Evolutionary conservation across 2,888 invertebrate species (phyloP).

Genomic region (Synergus laeviventris): DNA sequence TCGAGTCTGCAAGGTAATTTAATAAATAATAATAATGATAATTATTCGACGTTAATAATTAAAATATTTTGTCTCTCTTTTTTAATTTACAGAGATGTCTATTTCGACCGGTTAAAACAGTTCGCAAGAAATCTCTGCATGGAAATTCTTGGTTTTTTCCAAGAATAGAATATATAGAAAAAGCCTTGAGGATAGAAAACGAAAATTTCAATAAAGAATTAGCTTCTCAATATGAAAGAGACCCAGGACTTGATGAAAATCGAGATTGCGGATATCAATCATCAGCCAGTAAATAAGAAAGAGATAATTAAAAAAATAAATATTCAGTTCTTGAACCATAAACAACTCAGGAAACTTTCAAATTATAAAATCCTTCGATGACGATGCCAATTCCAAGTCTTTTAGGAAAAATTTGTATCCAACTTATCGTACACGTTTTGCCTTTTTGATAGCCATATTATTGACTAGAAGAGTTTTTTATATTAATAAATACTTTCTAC

Average conservation of each 20-base stretch:
- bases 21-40: too few relatives aligned
- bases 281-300: constrained; percentile 56
- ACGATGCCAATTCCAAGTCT: neutral
- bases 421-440: neutral
- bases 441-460: neutral
- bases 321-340: neutral
- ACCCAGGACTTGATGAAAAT: constrained; percentile 61
- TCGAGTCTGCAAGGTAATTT: constrained; percentile 50
- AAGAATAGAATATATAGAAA: constrained; percentile 61
- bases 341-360: neutral
- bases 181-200: constrained; percentile 58
- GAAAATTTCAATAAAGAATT: constrained; percentile 52
- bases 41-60: too few relatives aligned
- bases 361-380: neutral
- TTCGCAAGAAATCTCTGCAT: constrained; percentile 53
- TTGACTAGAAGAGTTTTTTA: constrained; percentile 13
- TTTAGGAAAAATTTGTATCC: neutral
- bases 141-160: constrained; percentile 63
- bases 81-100: constrained; percentile 55
- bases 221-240: constrained; percentile 48
- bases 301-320: neutral
- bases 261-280: constrained; percentile 68
- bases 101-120: constrained; percentile 51
- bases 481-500: constrained; percentile 18
- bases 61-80: neutral